Evolutionary conservation across 2,797 vertebrate species (phyloP).

Genomic region (Lagodon rhomboides): DNA sequence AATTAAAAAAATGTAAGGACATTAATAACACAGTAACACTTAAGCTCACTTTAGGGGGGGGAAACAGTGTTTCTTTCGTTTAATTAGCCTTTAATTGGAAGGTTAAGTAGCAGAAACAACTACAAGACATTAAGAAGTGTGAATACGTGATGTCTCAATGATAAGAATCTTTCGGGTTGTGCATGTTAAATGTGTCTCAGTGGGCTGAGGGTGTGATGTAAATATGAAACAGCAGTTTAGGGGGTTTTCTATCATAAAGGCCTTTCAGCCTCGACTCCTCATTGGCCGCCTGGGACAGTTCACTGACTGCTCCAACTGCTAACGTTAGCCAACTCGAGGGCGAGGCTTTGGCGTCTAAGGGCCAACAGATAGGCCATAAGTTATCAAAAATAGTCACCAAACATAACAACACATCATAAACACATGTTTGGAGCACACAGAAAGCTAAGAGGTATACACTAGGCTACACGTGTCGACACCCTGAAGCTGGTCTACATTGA

Average conservation of each 20-base stretch:
- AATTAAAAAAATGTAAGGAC: not conserved
- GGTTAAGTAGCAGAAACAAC: not conserved
- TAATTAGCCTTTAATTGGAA: not conserved
- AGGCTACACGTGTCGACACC: slow-evolving; percentile 22
- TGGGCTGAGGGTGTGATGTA: not conserved
- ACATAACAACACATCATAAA: not conserved
- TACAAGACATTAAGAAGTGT: not conserved
- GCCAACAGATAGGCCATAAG: slow-evolving; percentile 76
- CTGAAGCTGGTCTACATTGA: slow-evolving; percentile 7
- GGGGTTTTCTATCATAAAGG: slow-evolving; percentile 42
- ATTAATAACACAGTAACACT: not conserved
- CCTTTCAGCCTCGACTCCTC: slow-evolving; percentile 77
- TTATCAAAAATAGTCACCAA: slow-evolving; percentile 4
- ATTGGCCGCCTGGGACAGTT: slow-evolving; percentile 72
- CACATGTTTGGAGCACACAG: not conserved
- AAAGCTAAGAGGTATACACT: not conserved
- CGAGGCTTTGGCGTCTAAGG: slow-evolving; percentile 78
- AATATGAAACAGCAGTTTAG: not conserved
- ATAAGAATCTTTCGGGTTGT: not conserved
- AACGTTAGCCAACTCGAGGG: slow-evolving; percentile 81
- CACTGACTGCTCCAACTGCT: slow-evolving; percentile 61
- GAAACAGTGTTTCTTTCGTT: not conserved
- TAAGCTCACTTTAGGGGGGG: not conserved
- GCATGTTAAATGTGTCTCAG: not conserved
- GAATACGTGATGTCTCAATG: not conserved